Base-by-base conservation (phyloP, 2,888 invertebrate genomes). In the Drosophila merina region DNA sequence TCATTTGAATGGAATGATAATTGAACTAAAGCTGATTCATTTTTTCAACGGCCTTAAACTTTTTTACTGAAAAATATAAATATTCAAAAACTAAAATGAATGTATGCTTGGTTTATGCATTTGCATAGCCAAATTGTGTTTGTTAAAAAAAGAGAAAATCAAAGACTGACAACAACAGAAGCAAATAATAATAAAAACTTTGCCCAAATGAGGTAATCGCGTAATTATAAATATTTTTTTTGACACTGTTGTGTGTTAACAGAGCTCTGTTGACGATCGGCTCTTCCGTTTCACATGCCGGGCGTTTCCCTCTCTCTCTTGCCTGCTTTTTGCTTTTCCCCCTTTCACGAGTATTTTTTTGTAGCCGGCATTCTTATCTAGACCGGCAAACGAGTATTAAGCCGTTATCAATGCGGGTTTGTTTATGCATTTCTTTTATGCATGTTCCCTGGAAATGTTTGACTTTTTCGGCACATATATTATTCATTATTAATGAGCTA, bases 171-270 rank as follows among this genome's bases (percentile, higher is more conserved):
- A 45, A 45, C 38, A 47, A 62, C 63, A 28, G 28, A 28, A 28
- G 28, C 28, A 28, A 72, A 63, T 50, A 69, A 77, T 45, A 75
- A 71, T 49, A 60, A 94, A 82, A 87, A 79, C 49, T 63, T 80
- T 86, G 81, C 63, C 88, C 86, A 85, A 84, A 89, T 89, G 89
- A 89, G 90, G 90, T 89, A 89, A 89, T 89, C 88, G 83, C 74
- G 72, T 89, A 90, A 89, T 88, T 85, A 86, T 89, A 90, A 89
- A 88, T 82, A 70, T 75, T 77, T 85, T 75, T 79, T 68, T 63
- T 66, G 55, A 57, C 75, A 66, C 71, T 78, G 75, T 69, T 83
- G 75, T 26, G 10, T 25, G 40, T 40, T 71, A 71, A 72, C 85
- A 85, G 69, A 38, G 31, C 52, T 38, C 45, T 71, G 59, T 36